Conservation (phyloP, 2,888 invertebrate genomes). For the Leptopilina myrica region DNA sequence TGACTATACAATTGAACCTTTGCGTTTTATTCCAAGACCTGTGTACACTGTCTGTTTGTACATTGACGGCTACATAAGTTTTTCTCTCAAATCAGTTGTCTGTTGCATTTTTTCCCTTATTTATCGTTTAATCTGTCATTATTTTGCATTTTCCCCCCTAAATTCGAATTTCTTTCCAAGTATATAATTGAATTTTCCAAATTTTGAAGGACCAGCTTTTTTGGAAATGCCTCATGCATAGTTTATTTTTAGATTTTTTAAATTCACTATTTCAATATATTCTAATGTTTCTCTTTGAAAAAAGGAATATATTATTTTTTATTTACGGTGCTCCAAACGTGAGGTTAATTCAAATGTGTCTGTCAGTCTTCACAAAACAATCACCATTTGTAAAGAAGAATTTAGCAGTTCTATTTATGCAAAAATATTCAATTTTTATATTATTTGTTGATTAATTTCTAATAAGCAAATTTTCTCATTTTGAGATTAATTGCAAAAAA, state of each 20-base stretch:
- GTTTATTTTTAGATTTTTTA: background rate
- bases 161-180: background rate
- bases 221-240: background rate
- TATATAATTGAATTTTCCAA: background rate
- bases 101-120: background rate
- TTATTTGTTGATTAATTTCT: too few species aligned
- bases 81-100: slow-evolving; percentile 13
- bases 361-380: too few species aligned
- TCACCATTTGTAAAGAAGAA: too few species aligned
- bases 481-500: too few species aligned
- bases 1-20: background rate
- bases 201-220: background rate
- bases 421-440: too few species aligned
- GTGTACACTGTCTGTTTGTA: slow-evolving; percentile 8
- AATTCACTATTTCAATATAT: too few species aligned
- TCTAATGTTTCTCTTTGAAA: too few species aligned
- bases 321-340: too few species aligned
- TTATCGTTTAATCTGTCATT: background rate
- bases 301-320: too few species aligned
- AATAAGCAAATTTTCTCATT: too few species aligned
- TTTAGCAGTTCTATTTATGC: too few species aligned
- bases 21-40: background rate
- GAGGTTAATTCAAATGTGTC: too few species aligned
- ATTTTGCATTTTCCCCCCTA: background rate
- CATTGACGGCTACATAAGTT: slow-evolving; percentile 21